Base-by-base conservation (phyloP, 2,113 vertebrate genomes). In the Anhinga rufa region DNA sequence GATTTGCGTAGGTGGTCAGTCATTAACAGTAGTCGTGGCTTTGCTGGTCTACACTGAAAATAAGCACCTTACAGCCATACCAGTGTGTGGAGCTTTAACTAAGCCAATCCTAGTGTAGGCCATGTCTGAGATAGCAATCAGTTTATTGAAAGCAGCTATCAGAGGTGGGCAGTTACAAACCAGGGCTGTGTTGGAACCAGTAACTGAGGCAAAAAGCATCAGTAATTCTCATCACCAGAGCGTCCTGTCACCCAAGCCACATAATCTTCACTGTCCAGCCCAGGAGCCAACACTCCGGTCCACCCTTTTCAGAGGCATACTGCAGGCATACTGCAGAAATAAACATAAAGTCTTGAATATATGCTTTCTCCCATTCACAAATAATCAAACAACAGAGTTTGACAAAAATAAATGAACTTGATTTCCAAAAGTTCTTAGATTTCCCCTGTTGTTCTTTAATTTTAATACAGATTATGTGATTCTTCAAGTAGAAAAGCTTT, bases 1-100 rank as follows among this genome's bases (percentile, higher is more conserved):
- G 52, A 77, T 95, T 95, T 95, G 90, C 78, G 62, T 57, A 54
- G 78, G 20, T 76, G 93, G 74, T 85, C 93, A 94, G 87, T 82
- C 90, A 66, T 95, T 91, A 95, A 79, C 84, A 49, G 29, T 11
- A 88, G 44, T 19, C 6, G 17, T 20, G 66, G 54, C 54, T 85
- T 87, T 80, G 58, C 54, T 48, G 54, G 44, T n/a, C 54, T 92
- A 0, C 36, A 17, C 34, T 80, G 74, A 44, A 61, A 65, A 84
- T n/a, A 60, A 76, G 26, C 36, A 29, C 57, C 18, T 42, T 49
- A 7, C 25, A 61, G 68, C 4, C 21, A 14, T 32, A 52, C 32
- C 0, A 3, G 28, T 55, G 34, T 54, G n/a, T 52, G 44, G 64
- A 87, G 58, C 34, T 92, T 61, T 54, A 88, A 44, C 44, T 57